Base-by-base conservation (phyloP, 23 tunicate genomes). In the Corella eumyota region DNA sequence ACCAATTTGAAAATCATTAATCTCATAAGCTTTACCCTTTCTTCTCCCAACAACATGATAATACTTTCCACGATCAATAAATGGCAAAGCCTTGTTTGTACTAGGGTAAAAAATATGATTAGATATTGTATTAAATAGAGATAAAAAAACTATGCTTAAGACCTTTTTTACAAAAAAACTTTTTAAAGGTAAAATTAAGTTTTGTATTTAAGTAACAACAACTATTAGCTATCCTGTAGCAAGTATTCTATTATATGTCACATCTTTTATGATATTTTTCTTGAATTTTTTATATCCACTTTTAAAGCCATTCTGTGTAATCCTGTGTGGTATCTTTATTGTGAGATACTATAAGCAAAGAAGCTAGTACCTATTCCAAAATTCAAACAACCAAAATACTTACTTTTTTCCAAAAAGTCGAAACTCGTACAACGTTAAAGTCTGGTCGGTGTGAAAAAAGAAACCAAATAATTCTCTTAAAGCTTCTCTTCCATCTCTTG, bases 381-480 rank as follows among this genome's bases (percentile, higher is more conserved):
- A 40, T 11, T 40, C 13, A 40, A 40, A 40, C 48, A 40, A 40
- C 48, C 15, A 15, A 15, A 9, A 11, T 9, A 52, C 72, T 55
- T 57, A 88, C 96, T 88, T 88, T 60, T 88, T 88, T 17, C 96
- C 96, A 35, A 88, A 88, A 6, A 61, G 25, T 26, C 96, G 60
- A 32, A 49, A 88, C 44, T 88, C 96, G 38, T 88, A 88, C 0
- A 88, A 81, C 23, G 88, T 79, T 5, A 88, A 50, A 13, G 76
- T 88, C 25, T 78, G 67, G 61, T 88, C 96, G 58, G 45, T 56
- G 61, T 72, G 81, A 48, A 88, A 88, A 58, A 37, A 88, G 49
- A 88, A 88, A 6, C 96, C 96, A 38, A 88, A 88, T 22, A 88
- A 46, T 30, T 88, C 96, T 27, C 88, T 57, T 68, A 88, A 52